Conservation (phyloP, 2,113 vertebrate genomes). For the Brachypteracias leptosomus region DNA sequence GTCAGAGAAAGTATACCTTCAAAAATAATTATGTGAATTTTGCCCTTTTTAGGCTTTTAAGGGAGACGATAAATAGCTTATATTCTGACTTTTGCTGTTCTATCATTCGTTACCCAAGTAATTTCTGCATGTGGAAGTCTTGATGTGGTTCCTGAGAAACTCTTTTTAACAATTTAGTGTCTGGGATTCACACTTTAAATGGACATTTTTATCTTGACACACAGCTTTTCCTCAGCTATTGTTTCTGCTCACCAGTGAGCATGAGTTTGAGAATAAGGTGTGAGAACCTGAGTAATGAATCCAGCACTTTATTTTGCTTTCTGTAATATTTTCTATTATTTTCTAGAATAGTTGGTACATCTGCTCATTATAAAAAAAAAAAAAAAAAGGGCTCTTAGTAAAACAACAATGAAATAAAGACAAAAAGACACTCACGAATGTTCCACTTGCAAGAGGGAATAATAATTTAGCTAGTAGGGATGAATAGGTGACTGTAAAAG, state of each 20-base stretch:
- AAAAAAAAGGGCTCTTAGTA: not conserved
- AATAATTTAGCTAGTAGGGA: not conserved
- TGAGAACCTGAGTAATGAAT: not conserved
- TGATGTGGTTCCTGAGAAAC: not conserved
- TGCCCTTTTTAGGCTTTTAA: not conserved
- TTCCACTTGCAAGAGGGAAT: not conserved
- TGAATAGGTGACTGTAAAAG: not conserved
- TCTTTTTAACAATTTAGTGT: not conserved
- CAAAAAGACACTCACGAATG: not conserved
- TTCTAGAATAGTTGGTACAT: not conserved
- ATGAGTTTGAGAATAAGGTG: not conserved
- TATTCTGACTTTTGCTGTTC: not conserved
- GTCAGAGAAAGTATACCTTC: not conserved
- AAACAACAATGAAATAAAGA: not conserved
- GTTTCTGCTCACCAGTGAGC: not conserved
- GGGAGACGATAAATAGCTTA: not conserved
- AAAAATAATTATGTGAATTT: not conserved
- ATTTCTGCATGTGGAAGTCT: not conserved
- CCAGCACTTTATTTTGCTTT: not conserved
- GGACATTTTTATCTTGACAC: constrained; percentile 28
- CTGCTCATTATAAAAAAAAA: not conserved
- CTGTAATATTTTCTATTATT: not conserved
- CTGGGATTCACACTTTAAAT: not conserved
- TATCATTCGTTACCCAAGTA: not conserved
- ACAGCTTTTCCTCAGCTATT: constrained; percentile 11